Base-by-base conservation (phyloP, 2,797 vertebrate genomes). In the Notamacropus eugenii region DNA sequence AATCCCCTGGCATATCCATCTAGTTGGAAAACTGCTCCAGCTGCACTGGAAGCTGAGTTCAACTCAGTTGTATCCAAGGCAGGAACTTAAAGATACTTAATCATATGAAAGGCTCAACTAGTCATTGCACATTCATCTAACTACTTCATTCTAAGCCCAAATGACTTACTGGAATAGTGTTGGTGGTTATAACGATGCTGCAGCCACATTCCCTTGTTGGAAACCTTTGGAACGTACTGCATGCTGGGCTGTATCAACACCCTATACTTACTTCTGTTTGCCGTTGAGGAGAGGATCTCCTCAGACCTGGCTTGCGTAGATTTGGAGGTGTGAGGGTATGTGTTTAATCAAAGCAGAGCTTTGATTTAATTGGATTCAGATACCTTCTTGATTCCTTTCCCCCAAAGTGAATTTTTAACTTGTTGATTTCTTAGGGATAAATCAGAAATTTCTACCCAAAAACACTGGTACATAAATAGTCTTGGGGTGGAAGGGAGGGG, bases 371-470 rank as follows among this genome's bases (percentile, higher is more conserved):
- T 97, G 94, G 97, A 96, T 97, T 98, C 94, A 92, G 3, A 55
- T n/a, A 58, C 95, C 97, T 96, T 97, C 90, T 95, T 54, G 95
- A 87, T 98, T 90, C 96, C 93, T 97, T 98, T 98, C 94, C 97
- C 98, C 98, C 97, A 96, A 97, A 97, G 74, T 92, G 95, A 97
- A 94, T 94, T 95, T 90, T 87, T 31, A 92, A 40, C 93, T 97
- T 96, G 50, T 94, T 28, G 55, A 94, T 97, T 90, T 96, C 97
- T 90, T 0, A 0, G 92, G 93, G 91, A 90, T 93, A 96, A 97
- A 93, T 31, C 8, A 82, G 91, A 95, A 74, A 59, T 97, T 95
- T 96, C 93, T 97, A 97, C 96, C 95, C 92, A 96, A 94, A 97
- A 97, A 34, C 2, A 82, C 57, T 95, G 92, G 90, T 95, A 55